Base-by-base conservation (phyloP, 2,888 invertebrate genomes). In the Tetanocera ferruginea region DNA sequence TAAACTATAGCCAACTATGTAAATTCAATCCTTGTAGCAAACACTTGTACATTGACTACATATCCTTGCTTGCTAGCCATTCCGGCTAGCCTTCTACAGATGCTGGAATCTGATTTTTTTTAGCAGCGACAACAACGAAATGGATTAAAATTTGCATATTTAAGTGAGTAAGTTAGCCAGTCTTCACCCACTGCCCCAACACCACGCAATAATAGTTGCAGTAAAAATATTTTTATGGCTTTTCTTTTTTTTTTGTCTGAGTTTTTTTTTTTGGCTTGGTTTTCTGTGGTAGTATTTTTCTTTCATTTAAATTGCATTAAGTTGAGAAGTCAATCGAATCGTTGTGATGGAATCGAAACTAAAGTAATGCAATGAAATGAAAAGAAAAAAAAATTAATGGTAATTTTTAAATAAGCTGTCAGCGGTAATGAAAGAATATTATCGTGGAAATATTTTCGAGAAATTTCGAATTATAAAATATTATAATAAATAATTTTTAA, bases 131-230 rank as follows among this genome's bases (percentile, higher is more conserved):
- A 43, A 43, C 43, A 43, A 5, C 60, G 60, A 28, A 60, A 14
- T 60, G 60, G 28, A 60, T 60, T 60, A 25, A 60, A 60, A 60
- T 60, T 60, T 60, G 60, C 60, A 60, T 60, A 60, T 60, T 60
- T 60, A 60, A 60, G 25, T 17, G 60, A 60, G 23, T 28, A 5
- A 60, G 28, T 60, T 28, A n/a, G n/a, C n/a, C n/a, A n/a, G n/a
- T n/a, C n/a, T n/a, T n/a, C n/a, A 11, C 43, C 0, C 3, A 9
- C 60, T 5, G 28, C 25, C 14, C 25, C 3, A 2, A 9, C 23
- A 57, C 8, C 25, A 23, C 8, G n/a, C 25, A 57, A 25, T 57
- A n/a, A 57, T 57, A 25, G 28, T 11, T 25, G 60, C 60, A 60
- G 17, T 28, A 23, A 6, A 11, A n/a, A n/a, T n/a, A n/a, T n/a